Percentiles rank a stretch among this genome's conserved stretches.
Conservation (phyloP, 2,797 vertebrate genomes). For the Otolemur crassicaudatus region DNA sequence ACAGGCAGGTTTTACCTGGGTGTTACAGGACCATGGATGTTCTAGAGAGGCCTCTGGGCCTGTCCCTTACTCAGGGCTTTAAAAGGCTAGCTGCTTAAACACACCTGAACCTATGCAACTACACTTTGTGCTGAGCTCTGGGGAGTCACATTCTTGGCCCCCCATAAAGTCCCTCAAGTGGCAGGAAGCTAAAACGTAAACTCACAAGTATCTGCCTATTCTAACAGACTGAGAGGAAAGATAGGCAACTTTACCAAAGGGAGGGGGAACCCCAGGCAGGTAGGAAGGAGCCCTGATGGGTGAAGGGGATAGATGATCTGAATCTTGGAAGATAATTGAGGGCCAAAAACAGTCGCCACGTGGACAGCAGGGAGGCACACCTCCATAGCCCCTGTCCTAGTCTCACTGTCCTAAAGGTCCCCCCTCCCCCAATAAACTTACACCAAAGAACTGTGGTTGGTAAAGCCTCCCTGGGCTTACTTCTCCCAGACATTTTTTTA, state of each 20-base stretch:
- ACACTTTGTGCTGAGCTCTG: background rate
- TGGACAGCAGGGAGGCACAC: background rate
- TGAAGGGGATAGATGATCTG: background rate
- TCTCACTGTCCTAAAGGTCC: background rate
- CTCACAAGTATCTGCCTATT: background rate
- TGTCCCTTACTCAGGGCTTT: background rate
- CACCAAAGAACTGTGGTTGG: background rate
- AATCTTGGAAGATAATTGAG: background rate
- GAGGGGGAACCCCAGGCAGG: background rate
- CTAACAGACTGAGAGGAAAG: background rate
- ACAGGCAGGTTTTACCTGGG: background rate
- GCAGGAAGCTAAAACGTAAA: background rate
- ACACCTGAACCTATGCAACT: background rate
- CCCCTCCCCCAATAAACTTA: background rate
- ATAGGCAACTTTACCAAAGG: background rate
- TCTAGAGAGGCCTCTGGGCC: background rate
- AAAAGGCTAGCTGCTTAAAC: background rate
- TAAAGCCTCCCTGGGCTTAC: background rate
- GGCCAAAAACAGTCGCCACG: background rate
- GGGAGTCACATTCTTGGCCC: background rate
- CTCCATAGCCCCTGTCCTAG: background rate
- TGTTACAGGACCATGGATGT: background rate
- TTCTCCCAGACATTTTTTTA: background rate
- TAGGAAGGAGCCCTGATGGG: background rate
- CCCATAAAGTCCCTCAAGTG: background rate